Evolutionary conservation across 2,113 vertebrate species (phyloP), one percentile per base, ranked within the genome.

Genomic region (Solenodon paradoxus): DNA sequence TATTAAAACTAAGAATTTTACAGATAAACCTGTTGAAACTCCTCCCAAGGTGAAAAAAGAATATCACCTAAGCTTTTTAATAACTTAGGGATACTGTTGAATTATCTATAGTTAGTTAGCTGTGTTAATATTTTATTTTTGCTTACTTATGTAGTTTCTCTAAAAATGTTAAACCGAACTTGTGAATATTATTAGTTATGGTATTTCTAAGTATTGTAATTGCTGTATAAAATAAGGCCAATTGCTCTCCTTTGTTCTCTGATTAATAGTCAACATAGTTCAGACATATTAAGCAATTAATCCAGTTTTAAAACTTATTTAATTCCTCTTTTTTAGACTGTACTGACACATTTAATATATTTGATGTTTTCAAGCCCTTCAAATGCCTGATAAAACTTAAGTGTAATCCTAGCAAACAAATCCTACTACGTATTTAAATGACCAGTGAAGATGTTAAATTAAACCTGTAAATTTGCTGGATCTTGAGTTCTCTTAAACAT

Each of bases 231-330:
- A 96, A 77, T 75, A 92, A 95, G 47, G 79, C 69, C 49, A 96
- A 93, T 95, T 97, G 92, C 78, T 86, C 94, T 95, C 42, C 89
- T 86, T 94, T 96, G 68, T 95, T 95, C 79, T 93, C 92, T 95
- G 95, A 92, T 95, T 97, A 97, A 90, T 94, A 95, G 82, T 93
- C 77, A 94, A 79, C 49, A 95, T 63, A 95, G 89, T 95, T 95
- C 87, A 94, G 92, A 85, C 90, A 74, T 57, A 96, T 95, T 96
- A 92, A 79, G 93, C 42, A 96, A 94, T 92, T 93, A 91, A 96
- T 95, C 68, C 59, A 55, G 89, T 83, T 93, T 93, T 82, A 96
- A 97, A 93, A 82, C 28, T 82, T 96, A 85, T 84, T 88, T 93
- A 93, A 95, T 93, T 97, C 35, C 16, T 32, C 61, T 57, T 93